Percentiles rank a stretch among this genome's conserved stretches.
phyloP scores from a whole-genome alignment of 2,888 invertebrate genomes.

The Eupithecia centaureata region DNA sequence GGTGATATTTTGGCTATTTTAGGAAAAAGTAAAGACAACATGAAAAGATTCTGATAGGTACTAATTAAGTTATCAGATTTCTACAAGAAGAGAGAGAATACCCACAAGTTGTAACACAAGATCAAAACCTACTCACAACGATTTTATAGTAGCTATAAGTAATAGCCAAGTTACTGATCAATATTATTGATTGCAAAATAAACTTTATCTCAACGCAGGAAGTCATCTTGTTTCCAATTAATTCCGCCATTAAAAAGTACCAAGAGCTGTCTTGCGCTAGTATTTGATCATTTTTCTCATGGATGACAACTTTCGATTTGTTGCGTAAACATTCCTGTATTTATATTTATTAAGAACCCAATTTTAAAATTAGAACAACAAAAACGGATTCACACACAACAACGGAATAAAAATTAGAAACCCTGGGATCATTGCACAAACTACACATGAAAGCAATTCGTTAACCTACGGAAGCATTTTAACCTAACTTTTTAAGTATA shows the following conservation, averaged over 20 bases:
- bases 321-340: slow-evolving; percentile 48
- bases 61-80: background rate
- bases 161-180: slow-evolving; percentile 1
- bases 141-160: background rate
- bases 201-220: slow-evolving; percentile 44
- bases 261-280: slow-evolving; percentile 45
- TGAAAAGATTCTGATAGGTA: background rate
- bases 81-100: slow-evolving; percentile 1
- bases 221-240: slow-evolving; percentile 54
- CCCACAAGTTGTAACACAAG: background rate
- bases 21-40: background rate
- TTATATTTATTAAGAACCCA: background rate
- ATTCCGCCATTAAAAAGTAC: slow-evolving; percentile 52
- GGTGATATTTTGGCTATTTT: too few relatives aligned
- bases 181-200: slow-evolving; percentile 6
- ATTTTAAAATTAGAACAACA: too few relatives aligned
- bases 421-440: too few relatives aligned
- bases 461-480: too few relatives aligned
- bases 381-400: too few relatives aligned
- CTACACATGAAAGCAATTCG: too few relatives aligned
- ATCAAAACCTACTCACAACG: background rate
- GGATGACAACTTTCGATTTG: slow-evolving; percentile 64
- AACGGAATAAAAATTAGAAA: too few relatives aligned
- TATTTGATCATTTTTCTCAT: slow-evolving; percentile 53
- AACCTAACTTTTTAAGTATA: too few relatives aligned